These are phyloP conservation scores for Diorhabda carinulata DNA, from an alignment of 1,140 invertebrate species.

Conservation along the genomic window DNA sequence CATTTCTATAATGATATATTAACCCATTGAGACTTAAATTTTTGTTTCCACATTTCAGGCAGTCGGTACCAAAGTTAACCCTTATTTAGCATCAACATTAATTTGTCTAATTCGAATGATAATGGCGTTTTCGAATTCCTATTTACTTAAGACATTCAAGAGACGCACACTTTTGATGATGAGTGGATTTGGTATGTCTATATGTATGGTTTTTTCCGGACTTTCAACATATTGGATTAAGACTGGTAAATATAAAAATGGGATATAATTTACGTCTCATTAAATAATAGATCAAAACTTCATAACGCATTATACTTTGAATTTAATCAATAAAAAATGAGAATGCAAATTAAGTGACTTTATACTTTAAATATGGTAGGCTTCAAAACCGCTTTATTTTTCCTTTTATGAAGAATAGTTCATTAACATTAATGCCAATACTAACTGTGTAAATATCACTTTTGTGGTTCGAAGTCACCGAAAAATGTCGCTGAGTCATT, in stretches of 20 bases:
- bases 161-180: constrained; percentile 52
- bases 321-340: no score
- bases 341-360: no score
- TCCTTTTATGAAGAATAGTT: no score
- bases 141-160: constrained; percentile 51
- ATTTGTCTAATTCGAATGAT: constrained; percentile 63
- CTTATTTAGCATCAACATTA: constrained; percentile 55
- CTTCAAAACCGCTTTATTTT: no score
- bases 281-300: no score
- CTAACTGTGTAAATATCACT: no score
- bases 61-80: constrained; percentile 30
- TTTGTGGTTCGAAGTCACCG: no score
- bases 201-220: constrained; percentile 54
- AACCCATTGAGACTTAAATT: constrained; percentile 4
- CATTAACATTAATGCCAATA: no score
- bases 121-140: constrained; percentile 56
- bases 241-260: constrained; percentile 33
- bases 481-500: no score
- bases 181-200: constrained; percentile 53
- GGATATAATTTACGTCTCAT: no score
- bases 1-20: background rate
- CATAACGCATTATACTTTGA: no score
- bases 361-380: no score
- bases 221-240: constrained; percentile 51
- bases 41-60: constrained; percentile 26